Percentiles rank a stretch among this genome's conserved stretches.
These are phyloP conservation scores for Lichenostomus cassidix DNA, from an alignment of 2,113 vertebrate species.

Conservation along the genomic window DNA sequence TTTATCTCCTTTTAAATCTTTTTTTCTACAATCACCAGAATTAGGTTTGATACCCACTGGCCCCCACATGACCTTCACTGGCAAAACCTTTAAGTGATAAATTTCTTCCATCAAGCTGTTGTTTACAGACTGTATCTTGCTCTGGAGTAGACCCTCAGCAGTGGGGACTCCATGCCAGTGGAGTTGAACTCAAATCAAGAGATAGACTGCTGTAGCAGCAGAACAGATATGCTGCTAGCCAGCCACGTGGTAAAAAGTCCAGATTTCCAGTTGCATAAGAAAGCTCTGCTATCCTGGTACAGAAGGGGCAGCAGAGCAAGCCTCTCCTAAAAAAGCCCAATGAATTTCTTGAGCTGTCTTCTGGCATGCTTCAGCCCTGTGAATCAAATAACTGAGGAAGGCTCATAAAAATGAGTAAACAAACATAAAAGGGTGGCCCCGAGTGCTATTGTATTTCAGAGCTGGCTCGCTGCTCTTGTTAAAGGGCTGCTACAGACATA, in stretches of 20 bases:
- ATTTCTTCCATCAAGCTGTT: not conserved
- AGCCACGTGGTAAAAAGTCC: not conserved
- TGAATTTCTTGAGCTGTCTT: slow-evolving; percentile 48
- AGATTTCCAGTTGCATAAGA: not conserved
- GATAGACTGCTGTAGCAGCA: not conserved
- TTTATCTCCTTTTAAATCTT: not conserved
- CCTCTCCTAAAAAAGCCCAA: not conserved
- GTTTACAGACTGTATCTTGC: not conserved
- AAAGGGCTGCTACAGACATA: slow-evolving; percentile 67
- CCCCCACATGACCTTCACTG: not conserved
- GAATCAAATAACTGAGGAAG: slow-evolving; percentile 61
- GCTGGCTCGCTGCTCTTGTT: slow-evolving; percentile 62
- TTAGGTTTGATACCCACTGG: not conserved
- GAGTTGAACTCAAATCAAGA: not conserved
- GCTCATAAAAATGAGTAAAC: slow-evolving; percentile 74
- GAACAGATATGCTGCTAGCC: not conserved
- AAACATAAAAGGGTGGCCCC: slow-evolving; percentile 69
- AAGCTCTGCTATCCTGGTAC: not conserved
- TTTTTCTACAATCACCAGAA: not conserved
- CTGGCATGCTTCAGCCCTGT: slow-evolving; percentile 29
- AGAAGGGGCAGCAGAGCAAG: not conserved
- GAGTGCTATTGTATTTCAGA: slow-evolving; percentile 68
- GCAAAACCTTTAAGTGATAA: not conserved
- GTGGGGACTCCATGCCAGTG: too few relatives aligned
- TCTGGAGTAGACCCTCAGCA: not conserved